A percentile compares a stretch with the other conserved stretches of the same genome.
phyloP scores from a whole-genome alignment of 1,140 invertebrate species.

The Trachymyrmex cornetzi region DNA sequence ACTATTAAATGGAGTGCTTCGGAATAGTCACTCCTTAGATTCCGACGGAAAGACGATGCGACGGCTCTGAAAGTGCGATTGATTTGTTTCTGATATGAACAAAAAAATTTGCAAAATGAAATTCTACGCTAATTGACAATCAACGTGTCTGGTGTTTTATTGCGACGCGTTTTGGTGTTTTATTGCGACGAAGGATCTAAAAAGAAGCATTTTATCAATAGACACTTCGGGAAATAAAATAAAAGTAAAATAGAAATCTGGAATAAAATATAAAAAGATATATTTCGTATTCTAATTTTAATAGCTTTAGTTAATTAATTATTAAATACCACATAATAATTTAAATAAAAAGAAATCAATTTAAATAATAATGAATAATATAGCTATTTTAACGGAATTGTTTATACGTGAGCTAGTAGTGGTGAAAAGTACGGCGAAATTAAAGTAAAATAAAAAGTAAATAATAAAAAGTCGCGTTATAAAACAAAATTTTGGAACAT shows the following conservation, averaged over 20 bases:
- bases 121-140: slow-evolving; percentile 7
- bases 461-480: no score
- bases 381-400: background rate
- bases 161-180: no score
- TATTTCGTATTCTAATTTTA: background rate
- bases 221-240: background rate
- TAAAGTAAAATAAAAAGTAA: no score
- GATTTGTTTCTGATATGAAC: background rate
- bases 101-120: background rate
- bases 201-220: background rate
- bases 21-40: background rate
- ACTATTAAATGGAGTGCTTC: background rate
- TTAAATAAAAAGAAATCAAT: background rate
- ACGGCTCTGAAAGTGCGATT: background rate
- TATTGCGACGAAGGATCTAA: background rate
- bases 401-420: no score
- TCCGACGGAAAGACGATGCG: background rate
- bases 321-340: background rate
- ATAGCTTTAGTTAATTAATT: background rate
- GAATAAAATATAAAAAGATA: background rate
- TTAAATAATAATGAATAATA: slow-evolving; percentile 1
- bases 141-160: background rate
- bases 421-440: no score
- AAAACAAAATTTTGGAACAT: background rate
- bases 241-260: background rate